Percentiles rank a stretch among this genome's conserved stretches.
Evolutionary conservation across 2,888 invertebrate species (phyloP).

Genomic region (Plemyria rubiginata): DNA sequence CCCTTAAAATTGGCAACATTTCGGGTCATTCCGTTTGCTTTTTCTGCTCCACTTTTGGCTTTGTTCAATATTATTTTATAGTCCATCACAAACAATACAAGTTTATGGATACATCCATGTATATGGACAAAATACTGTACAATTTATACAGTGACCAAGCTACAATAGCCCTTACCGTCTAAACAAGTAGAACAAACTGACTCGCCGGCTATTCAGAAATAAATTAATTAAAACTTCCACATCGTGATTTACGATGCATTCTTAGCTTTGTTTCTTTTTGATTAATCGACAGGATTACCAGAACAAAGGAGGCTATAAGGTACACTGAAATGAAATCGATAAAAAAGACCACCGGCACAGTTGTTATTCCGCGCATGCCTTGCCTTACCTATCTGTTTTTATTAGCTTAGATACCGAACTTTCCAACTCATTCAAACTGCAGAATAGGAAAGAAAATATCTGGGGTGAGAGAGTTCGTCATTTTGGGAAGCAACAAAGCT

Average conservation of each 20-base stretch:
- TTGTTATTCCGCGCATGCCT: background rate
- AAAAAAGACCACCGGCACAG: slow-evolving; percentile 1
- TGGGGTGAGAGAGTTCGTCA: background rate
- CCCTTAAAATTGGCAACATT: too few species aligned
- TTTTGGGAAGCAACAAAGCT: too few species aligned
- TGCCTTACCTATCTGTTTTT: background rate
- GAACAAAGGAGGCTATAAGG: slow-evolving; percentile 29
- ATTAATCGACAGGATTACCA: slow-evolving; percentile 36
- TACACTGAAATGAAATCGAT: slow-evolving; percentile 22
- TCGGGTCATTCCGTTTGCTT: too few species aligned
- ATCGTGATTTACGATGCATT: slow-evolving; percentile 46
- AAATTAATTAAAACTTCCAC: slow-evolving; percentile 54
- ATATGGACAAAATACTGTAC: background rate
- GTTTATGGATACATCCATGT: too few species aligned
- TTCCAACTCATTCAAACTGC: background rate
- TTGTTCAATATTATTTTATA: too few species aligned
- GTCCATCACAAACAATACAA: too few species aligned
- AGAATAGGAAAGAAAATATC: background rate
- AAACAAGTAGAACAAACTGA: slow-evolving; percentile 38
- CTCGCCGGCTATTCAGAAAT: slow-evolving; percentile 40
- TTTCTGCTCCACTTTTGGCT: too few species aligned
- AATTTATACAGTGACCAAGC: slow-evolving; percentile 11
- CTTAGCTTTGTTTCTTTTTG: slow-evolving; percentile 43
- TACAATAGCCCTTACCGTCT: slow-evolving; percentile 1
- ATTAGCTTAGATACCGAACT: background rate